Evolutionary conservation across 2,797 vertebrate species (phyloP).

Genomic region (Rhyacichthys aspro): DNA sequence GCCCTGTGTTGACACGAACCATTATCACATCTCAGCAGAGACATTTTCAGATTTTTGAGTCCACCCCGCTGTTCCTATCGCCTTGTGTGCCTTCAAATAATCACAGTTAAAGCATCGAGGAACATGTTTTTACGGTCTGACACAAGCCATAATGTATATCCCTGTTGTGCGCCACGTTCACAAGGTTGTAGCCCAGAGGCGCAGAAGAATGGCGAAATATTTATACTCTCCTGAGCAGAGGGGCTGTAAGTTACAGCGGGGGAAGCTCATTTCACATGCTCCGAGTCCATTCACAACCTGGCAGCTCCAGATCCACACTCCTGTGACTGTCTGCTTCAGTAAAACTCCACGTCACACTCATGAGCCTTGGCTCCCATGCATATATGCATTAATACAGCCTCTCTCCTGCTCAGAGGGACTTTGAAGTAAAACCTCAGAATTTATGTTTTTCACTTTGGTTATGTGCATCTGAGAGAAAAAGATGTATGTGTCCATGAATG

Average conservation of each 20-base stretch:
- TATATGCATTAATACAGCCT: conserved; percentile 24
- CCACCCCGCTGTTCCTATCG: conserved; percentile 7
- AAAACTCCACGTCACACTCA: conserved; percentile 12
- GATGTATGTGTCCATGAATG: conserved; percentile 7
- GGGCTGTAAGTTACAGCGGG: conserved; percentile 59
- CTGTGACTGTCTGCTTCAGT: conserved; percentile 14
- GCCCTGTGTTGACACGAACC: conserved; percentile 40
- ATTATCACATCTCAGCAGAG: conserved; percentile 52
- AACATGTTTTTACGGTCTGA: conserved; percentile 60
- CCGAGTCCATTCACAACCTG: conserved; percentile 43
- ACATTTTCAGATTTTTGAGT: conserved; percentile 19
- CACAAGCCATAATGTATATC: conserved; percentile 59
- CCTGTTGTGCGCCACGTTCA: conserved; percentile 46
- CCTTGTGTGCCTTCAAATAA: conserved; percentile 44
- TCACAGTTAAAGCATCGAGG: conserved; percentile 49
- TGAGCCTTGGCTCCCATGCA: conserved; percentile 21
- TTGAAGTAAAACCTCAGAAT: conserved; percentile 24
- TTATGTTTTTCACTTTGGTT: background rate
- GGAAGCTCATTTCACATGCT: conserved; percentile 62
- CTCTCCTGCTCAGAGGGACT: conserved; percentile 26
- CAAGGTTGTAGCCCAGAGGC: conserved; percentile 52
- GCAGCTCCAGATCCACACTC: conserved; percentile 24
- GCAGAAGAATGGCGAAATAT: conserved; percentile 50
- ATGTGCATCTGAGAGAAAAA: background rate
- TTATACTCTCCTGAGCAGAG: conserved; percentile 58